phyloP scores from a whole-genome alignment of 2,797 vertebrate species.

The Trachops cirrhosus region DNA sequence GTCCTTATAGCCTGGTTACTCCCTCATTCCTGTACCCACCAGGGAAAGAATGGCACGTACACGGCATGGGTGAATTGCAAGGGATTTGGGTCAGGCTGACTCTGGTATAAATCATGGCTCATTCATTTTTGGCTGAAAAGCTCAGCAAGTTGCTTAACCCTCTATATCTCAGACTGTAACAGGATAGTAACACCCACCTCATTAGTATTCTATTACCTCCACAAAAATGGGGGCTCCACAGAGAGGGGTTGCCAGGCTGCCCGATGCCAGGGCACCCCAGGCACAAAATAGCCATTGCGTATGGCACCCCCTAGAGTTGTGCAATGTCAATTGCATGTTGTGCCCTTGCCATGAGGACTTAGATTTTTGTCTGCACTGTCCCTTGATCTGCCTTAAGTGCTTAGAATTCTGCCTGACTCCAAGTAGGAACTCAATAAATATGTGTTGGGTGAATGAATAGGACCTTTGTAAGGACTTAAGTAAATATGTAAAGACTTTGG shows the following conservation, averaged over 20 bases:
- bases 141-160: not conserved
- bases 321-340: not conserved
- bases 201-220: not conserved
- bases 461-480: not conserved
- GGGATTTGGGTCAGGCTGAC: not conserved
- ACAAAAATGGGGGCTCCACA: not conserved
- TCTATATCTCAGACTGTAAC: not conserved
- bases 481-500: not conserved
- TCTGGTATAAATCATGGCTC: not conserved
- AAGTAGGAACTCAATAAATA: not conserved
- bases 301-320: not conserved
- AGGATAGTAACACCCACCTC: not conserved
- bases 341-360: not conserved
- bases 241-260: not conserved
- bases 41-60: not conserved
- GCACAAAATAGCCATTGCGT: not conserved
- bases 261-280: not conserved
- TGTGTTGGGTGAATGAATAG: not conserved
- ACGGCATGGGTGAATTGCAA: not conserved
- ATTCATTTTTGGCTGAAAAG: not conserved
- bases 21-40: not conserved
- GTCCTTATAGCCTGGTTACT: not conserved
- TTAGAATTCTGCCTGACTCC: not conserved
- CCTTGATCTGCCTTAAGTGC: not conserved
- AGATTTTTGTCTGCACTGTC: not conserved